Base-by-base conservation (phyloP, 2,888 invertebrate species). In the Rhorus exstirpatorius region DNA sequence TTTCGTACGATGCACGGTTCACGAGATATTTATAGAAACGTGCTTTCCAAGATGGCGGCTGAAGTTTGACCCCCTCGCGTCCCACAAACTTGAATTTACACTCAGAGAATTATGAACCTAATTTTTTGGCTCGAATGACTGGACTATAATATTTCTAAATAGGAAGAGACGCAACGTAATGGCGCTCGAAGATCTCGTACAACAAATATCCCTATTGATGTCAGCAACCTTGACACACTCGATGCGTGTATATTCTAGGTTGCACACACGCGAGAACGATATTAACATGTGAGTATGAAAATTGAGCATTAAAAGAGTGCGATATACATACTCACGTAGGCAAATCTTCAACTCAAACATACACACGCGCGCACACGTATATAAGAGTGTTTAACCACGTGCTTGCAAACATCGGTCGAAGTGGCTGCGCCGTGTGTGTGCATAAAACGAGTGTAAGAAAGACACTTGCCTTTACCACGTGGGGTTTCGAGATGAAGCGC, bases 201-300 rank as follows among this genome's bases (percentile, higher is more conserved):
- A 68, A 74, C 86, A 87, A 87, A 84, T 84, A 49, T 49, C 71
- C 79, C 79, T n/a, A 83, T 79, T 83, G 77, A 78, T 77, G 61
- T 49, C 68, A 67, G 65, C 84, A 87, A 88, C 89, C 89, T 89
- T 89, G 89, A 87, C 89, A 88, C 77, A 89, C 87, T 87, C 83
- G n/a, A 31, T 6, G 2, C 31, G 31, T 6, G 77, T 70, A 38
- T 83, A 85, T 83, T 87, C 86, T 86, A 86, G 85, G 81, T 85
- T 86, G 80, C 79, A 84, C 46, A 60, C 71, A 46, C 44, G 68
- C 76, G 53, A 72, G 26, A 51, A 61, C 61, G 17, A 68, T 55
- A 78, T 82, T 79, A 85, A 83, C 84, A 83, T 85, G 83, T 84
- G 75, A 74, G 81, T 24, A 63, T 58, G n/a, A n/a, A n/a, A n/a